Conservation (phyloP, 2,113 vertebrate species). For the Albula goreensis region DNA sequence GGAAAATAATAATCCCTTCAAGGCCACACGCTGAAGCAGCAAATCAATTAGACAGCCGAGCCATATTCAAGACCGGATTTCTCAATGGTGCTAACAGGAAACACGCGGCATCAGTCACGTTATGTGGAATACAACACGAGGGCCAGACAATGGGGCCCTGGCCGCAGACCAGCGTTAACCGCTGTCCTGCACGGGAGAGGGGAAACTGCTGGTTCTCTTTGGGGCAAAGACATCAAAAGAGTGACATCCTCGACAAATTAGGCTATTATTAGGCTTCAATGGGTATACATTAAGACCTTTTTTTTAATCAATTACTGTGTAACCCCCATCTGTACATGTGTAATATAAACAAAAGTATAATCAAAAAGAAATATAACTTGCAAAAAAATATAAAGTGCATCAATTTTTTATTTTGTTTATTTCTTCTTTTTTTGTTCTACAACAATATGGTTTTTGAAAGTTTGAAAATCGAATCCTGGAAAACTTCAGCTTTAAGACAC, state of each 20-base stretch:
- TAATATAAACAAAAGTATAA: not conserved
- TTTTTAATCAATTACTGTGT: no score
- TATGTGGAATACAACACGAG: not conserved
- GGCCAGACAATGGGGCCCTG: not conserved
- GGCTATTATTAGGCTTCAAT: no score
- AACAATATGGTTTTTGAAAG: not conserved
- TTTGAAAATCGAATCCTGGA: not conserved
- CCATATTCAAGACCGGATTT: not conserved
- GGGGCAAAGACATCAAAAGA: no score
- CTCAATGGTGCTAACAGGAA: not conserved
- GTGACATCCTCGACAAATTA: no score
- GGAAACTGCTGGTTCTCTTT: no score
- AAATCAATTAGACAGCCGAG: not conserved
- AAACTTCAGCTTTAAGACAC: not conserved
- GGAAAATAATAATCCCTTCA: slow-evolving; percentile 11
- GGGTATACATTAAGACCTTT: no score
- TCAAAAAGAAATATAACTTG: not conserved
- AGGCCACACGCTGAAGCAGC: not conserved
- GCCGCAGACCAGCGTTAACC: no score
- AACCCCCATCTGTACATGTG: no score
- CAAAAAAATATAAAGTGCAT: not conserved
- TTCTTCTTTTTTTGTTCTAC: not conserved
- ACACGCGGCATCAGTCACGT: not conserved
- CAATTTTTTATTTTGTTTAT: slow-evolving; percentile 10
- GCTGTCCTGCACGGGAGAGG: no score